These are phyloP conservation scores for Hylaeus volcanicus DNA, from an alignment of 1,140 invertebrate species.

Conservation along the genomic window DNA sequence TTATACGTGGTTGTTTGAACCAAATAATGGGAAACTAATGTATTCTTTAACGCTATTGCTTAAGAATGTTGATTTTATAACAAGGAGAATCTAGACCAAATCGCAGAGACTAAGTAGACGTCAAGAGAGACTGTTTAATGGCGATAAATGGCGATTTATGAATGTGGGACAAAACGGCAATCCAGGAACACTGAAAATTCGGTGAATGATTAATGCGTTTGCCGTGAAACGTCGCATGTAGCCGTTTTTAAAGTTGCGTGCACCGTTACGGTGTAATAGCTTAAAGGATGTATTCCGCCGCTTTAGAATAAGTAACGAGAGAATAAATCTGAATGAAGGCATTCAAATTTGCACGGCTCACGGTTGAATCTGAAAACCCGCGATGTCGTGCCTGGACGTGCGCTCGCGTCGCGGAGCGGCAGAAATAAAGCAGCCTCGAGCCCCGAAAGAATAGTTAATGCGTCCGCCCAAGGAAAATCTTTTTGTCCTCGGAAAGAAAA, in stretches of 20 bases:
- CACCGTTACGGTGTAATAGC: background rate
- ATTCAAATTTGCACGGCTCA: slow-evolving; percentile 6
- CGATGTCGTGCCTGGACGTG: background rate
- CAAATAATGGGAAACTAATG: too few species aligned
- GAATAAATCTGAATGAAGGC: slow-evolving; percentile 26
- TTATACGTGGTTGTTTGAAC: too few species aligned
- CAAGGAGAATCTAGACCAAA: too few species aligned
- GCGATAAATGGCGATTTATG: too few species aligned
- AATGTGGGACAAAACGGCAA: too few species aligned
- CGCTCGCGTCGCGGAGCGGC: background rate
- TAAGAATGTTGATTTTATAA: too few species aligned
- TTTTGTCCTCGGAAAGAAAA: background rate
- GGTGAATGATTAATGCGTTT: slow-evolving; percentile 8
- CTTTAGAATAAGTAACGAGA: slow-evolving; percentile 17
- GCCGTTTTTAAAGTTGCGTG: slow-evolving; percentile 10
- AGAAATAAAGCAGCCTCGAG: background rate
- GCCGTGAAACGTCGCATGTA: background rate
- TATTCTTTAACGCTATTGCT: too few species aligned
- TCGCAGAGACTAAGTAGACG: too few species aligned
- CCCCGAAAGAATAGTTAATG: slow-evolving; percentile 20
- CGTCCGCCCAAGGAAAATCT: background rate
- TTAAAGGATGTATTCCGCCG: background rate
- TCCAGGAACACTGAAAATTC: background rate
- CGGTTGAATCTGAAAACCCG: background rate
- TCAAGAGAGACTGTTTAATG: too few species aligned